Evolutionary conservation across 2,113 vertebrate species (phyloP).

Genomic region (Sterrhoptilus dennistouni): DNA sequence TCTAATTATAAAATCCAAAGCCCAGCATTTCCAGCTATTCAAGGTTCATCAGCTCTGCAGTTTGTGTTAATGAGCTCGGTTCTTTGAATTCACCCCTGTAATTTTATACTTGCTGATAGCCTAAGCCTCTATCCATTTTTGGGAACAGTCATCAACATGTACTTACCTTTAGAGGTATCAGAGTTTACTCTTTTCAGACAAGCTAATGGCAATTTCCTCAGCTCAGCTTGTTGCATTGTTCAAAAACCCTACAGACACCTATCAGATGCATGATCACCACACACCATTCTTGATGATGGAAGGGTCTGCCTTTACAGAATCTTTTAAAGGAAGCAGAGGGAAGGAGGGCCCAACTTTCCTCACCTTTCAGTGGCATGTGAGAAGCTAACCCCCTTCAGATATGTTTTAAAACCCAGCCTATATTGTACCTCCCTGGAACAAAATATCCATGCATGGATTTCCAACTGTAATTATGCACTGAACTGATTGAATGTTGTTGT

Average conservation of each 20-base stretch:
- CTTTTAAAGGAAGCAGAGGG: not conserved
- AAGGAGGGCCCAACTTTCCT: not conserved
- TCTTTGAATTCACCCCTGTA: not conserved
- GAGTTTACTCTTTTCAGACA: not conserved
- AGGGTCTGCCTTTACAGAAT: too few relatives aligned
- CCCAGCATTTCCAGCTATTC: not conserved
- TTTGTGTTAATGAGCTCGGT: not conserved
- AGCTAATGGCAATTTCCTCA: not conserved
- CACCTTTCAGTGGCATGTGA: not conserved
- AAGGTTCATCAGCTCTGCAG: not conserved
- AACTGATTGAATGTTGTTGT: not conserved
- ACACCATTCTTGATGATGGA: fast-evolving
- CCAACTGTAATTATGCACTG: not conserved
- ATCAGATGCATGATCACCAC: not conserved
- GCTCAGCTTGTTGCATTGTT: not conserved
- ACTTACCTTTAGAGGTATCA: not conserved
- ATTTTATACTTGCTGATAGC: not conserved
- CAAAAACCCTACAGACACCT: not conserved
- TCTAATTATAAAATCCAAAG: not conserved
- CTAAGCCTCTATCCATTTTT: not conserved
- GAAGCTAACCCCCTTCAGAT: fast-evolving
- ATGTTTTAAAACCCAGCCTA: not conserved
- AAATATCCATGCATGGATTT: not conserved
- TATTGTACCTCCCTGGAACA: not conserved
- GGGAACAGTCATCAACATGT: not conserved